Base-by-base conservation (phyloP, 2,797 vertebrate species). In the Darevskia mixta region DNA sequence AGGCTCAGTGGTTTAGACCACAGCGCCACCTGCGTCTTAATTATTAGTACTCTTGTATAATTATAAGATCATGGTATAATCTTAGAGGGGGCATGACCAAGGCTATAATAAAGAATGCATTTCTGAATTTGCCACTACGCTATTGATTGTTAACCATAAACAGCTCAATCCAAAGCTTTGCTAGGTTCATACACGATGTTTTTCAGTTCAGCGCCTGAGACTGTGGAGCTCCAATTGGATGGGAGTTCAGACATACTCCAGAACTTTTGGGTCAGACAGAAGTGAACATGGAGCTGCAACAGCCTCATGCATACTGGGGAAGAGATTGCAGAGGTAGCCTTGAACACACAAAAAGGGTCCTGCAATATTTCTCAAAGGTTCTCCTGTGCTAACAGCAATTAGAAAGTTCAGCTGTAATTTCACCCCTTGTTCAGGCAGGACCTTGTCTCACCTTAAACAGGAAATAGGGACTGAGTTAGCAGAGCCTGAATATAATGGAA, bases 321-420 rank as follows among this genome's bases (percentile, higher is more conserved):
- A 91, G 87, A 92, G 86, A 91, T 15, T 35, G 90, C 55, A 85
- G 87, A 79, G 49, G 69, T 75, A 93, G 85, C 87, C 88, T 29
- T 0, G 5, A 95, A 93, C 85, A 95, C 85, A 83, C 41, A 83
- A 94, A 92, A 71, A 86, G 38, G 55, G 78, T 93, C 93, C 94
- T 90, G 93, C 95, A 88, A 29, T 89, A 6, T 92, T 95, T 94
- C 93, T 95, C 94, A 87, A 95, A 95, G 86, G 92, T 95, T 93
- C 93, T 92, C 93, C 94, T 94, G 90, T 95, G 90, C 88, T 93
- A 94, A 95, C 88, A 95, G 96, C 94, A 97, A 96, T 97, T 96
- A 96, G 95, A 95, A 94, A 96, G 95, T 92, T 92, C 93, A 96
- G 96, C 94, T 96, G 95, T 96, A 97, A 97, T 97, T 95, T 94